phyloP scores from a whole-genome alignment of 2,797 vertebrate genomes.

The Sebastes trivittatus region DNA sequence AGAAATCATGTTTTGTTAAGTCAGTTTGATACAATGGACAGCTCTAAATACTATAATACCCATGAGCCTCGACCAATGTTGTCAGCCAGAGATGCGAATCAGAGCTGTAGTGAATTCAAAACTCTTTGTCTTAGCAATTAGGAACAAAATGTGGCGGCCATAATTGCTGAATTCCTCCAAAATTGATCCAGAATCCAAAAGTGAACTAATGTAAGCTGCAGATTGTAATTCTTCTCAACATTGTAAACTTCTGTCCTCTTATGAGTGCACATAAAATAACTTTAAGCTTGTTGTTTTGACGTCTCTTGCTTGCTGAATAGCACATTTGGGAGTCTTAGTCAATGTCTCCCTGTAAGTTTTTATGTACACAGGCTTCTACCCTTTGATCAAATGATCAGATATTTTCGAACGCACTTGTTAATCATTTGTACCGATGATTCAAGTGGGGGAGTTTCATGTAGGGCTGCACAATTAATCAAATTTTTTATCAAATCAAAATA shows the following conservation, averaged over 20 bases:
- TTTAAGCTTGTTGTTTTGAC: not conserved
- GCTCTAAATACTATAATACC: not conserved
- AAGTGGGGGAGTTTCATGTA: not conserved
- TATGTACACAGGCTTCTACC: not conserved
- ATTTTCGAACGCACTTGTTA: not conserved
- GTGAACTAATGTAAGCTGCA: not conserved
- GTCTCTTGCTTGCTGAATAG: not conserved
- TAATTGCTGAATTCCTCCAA: not conserved
- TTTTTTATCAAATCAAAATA: no score
- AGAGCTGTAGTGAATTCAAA: not conserved
- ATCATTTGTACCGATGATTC: not conserved
- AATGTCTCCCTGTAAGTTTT: not conserved
- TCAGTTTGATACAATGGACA: not conserved
- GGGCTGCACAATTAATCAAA: no score
- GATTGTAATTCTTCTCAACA: not conserved
- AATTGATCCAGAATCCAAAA: not conserved
- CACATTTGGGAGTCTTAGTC: not conserved
- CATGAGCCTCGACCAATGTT: not conserved
- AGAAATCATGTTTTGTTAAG: not conserved
- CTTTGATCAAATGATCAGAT: not conserved
- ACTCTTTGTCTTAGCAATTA: not conserved
- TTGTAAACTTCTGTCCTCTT: not conserved
- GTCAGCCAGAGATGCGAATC: not conserved
- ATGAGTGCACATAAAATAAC: not conserved
- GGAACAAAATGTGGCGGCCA: not conserved